A percentile compares a stretch with the other conserved stretches of the same genome.
phyloP scores from a whole-genome alignment of 2,888 invertebrate species.

The Micoletzkya japonica region DNA sequence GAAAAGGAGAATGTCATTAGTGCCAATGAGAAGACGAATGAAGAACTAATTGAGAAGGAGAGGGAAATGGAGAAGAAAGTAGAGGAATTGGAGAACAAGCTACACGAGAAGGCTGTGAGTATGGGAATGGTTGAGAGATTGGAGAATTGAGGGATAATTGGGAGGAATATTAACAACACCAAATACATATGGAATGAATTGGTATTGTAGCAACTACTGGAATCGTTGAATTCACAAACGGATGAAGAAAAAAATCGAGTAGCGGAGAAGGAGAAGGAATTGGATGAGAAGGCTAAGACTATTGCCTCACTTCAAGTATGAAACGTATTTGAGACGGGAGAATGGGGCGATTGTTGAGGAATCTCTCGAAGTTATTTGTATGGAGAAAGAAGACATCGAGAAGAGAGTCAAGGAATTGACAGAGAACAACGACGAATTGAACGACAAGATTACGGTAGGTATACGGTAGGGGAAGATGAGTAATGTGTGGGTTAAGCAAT shows the following conservation, averaged over 20 bases:
- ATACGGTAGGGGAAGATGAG: background rate
- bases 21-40: slow-evolving; percentile 25
- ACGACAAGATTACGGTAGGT: slow-evolving; percentile 23
- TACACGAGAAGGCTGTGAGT: slow-evolving; percentile 7
- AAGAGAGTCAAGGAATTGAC: slow-evolving; percentile 32
- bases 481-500: background rate
- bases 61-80: slow-evolving; percentile 13
- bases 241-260: slow-evolving; percentile 30
- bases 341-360: background rate
- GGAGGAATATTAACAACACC: background rate
- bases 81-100: background rate
- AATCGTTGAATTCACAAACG: slow-evolving; percentile 12
- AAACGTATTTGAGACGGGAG: background rate
- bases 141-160: too few species aligned
- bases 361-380: slow-evolving; percentile 3
- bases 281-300: slow-evolving; percentile 42
- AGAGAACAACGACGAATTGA: slow-evolving; percentile 22
- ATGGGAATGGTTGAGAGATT: background rate
- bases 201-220: background rate
- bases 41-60: slow-evolving; percentile 18
- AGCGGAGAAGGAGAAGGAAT: slow-evolving; percentile 41
- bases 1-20: slow-evolving; percentile 14
- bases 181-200: background rate
- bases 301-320: slow-evolving; percentile 36
- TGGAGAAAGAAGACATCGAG: slow-evolving; percentile 30